Evolutionary conservation across 2,888 invertebrate genomes (phyloP).

Genomic region (Pecten maximus): DNA sequence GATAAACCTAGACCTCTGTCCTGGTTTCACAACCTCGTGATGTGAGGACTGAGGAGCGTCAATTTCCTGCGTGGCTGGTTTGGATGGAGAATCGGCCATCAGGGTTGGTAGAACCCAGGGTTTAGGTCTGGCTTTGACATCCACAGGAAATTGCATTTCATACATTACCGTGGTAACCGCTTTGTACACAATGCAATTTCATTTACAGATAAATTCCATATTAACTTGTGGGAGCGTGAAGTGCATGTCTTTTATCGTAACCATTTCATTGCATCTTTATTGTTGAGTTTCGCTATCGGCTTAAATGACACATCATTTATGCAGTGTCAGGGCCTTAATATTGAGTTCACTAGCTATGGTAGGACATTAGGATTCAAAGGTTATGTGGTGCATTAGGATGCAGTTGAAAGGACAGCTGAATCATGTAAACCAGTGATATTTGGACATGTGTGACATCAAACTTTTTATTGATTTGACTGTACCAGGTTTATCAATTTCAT

Average conservation of each 20-base stretch:
- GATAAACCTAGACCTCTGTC: not conserved
- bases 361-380: too few relatives aligned
- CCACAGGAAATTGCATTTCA: slow-evolving; percentile 20
- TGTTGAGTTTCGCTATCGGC: not conserved
- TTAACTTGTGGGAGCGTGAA: not conserved
- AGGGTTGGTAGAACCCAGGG: not conserved
- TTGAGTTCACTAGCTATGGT: not conserved
- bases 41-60: not conserved
- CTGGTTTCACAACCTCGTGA: not conserved
- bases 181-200: slow-evolving; percentile 19
- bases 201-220: slow-evolving; percentile 9
- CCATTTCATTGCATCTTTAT: not conserved
- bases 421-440: too few relatives aligned
- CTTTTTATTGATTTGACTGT: too few relatives aligned
- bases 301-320: not conserved
- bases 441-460: too few relatives aligned
- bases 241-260: not conserved
- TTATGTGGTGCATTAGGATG: too few relatives aligned
- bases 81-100: slow-evolving; percentile 20
- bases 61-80: not conserved
- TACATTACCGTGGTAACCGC: not conserved
- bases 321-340: not conserved
- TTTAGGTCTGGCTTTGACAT: slow-evolving; percentile 7
- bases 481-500: not conserved
- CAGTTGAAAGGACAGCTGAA: too few relatives aligned